Evolutionary conservation across 2,797 vertebrate genomes (phyloP).

Genomic region (Microctenopoma steveboyesi): DNA sequence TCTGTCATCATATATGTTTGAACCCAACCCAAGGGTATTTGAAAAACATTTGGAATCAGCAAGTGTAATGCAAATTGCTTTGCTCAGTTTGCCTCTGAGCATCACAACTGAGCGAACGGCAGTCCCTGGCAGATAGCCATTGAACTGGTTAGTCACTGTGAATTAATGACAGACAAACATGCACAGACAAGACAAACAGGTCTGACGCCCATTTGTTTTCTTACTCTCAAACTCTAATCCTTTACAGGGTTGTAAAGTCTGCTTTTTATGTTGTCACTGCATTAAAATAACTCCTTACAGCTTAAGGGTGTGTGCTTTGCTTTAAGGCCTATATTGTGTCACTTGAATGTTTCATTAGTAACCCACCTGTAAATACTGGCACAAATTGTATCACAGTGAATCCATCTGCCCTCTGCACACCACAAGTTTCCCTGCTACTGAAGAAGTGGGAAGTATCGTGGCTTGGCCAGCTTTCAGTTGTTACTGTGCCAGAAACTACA

Average conservation of each 20-base stretch:
- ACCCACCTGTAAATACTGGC: conserved; percentile 41
- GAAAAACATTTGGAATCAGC: conserved; percentile 51
- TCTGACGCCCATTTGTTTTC: conserved; percentile 49
- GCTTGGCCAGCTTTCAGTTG: conserved; percentile 81
- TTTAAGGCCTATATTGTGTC: conserved; percentile 24
- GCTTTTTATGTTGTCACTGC: conserved; percentile 38
- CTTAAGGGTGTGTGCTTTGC: conserved; percentile 36
- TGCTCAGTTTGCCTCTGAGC: conserved; percentile 32
- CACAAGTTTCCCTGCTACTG: conserved; percentile 51
- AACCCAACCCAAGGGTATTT: conserved; percentile 51
- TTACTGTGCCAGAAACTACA: conserved; percentile 79
- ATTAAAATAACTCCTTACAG: conserved; percentile 28
- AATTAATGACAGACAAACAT: conserved; percentile 61
- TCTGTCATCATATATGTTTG: conserved; percentile 28
- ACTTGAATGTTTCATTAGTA: conserved; percentile 34
- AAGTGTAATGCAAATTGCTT: conserved; percentile 52
- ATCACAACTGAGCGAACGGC: conserved; percentile 36
- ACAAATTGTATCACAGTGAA: conserved; percentile 17
- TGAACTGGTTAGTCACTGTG: conserved; percentile 56
- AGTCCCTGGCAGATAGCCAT: conserved; percentile 53
- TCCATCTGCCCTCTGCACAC: conserved; percentile 26
- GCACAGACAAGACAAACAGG: conserved; percentile 59
- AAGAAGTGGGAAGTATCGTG: conserved; percentile 51
- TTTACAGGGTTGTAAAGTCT: conserved; percentile 13
- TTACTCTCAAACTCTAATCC: conserved; percentile 49